phyloP scores from a whole-genome alignment of 2,888 invertebrate genomes.

The Tricholauxania praeusta region DNA sequence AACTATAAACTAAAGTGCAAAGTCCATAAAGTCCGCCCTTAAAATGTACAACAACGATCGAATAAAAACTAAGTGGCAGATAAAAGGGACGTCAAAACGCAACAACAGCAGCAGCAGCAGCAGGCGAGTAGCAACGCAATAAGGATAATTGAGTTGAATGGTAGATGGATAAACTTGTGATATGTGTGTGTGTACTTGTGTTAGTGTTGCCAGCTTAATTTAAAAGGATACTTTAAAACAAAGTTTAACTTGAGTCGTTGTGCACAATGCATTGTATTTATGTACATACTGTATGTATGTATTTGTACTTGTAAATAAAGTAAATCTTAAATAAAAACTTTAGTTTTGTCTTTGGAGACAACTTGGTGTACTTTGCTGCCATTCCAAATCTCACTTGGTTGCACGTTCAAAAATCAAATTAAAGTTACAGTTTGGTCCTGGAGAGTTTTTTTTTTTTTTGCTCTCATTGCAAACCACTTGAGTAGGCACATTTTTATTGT shows the following conservation, averaged over 20 bases:
- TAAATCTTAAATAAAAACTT: conserved; percentile 21
- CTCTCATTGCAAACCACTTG: not conserved
- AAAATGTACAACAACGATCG: conserved; percentile 18
- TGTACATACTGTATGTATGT: not conserved
- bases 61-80: not conserved
- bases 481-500: too few species aligned
- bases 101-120: not conserved
- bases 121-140: too few species aligned
- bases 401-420: not conserved
- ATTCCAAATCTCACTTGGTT: not conserved
- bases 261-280: too few species aligned
- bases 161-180: not conserved
- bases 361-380: not conserved
- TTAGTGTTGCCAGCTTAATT: conserved; percentile 14
- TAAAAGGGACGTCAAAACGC: not conserved
- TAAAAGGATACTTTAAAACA: conserved; percentile 8
- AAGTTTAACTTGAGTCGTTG: conserved; percentile 7
- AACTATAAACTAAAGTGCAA: conserved; percentile 10
- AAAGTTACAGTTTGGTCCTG: not conserved
- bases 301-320: not conserved
- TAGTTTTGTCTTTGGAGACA: not conserved
- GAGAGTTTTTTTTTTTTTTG: not conserved
- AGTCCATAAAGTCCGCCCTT: conserved; percentile 14
- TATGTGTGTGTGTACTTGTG: not conserved
- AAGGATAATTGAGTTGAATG: too few species aligned